Evolutionary conservation across 2,113 vertebrate species (phyloP).

Genomic region (Vanacampus margaritifer): DNA sequence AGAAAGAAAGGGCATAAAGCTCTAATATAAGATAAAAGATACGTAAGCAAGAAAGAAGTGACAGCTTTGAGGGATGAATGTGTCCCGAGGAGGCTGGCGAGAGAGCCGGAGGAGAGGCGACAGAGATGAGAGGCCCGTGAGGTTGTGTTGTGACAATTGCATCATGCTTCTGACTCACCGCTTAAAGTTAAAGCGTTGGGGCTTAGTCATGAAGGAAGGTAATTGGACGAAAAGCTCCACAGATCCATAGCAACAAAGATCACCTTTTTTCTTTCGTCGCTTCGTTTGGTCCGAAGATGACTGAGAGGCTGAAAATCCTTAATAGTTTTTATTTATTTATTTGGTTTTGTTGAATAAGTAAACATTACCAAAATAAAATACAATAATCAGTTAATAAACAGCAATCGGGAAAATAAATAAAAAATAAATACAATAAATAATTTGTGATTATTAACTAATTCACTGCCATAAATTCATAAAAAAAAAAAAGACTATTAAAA

Average conservation of each 20-base stretch:
- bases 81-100: slow-evolving; percentile 27
- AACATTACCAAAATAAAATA: too few species aligned
- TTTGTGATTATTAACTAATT: too few species aligned
- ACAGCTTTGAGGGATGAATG: slow-evolving; percentile 47
- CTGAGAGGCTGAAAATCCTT: too few species aligned
- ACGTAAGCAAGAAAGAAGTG: slow-evolving; percentile 46
- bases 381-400: too few species aligned
- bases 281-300: too few species aligned
- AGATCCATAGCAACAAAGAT: background rate
- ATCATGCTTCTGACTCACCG: slow-evolving; percentile 54
- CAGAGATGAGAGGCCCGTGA: slow-evolving; percentile 35
- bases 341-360: too few species aligned
- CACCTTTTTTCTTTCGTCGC: slow-evolving; percentile 32
- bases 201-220: slow-evolving; percentile 25
- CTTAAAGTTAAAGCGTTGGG: slow-evolving; percentile 28
- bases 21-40: slow-evolving; percentile 50
- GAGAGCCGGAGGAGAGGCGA: slow-evolving; percentile 47
- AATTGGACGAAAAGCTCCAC: slow-evolving; percentile 11
- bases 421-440: too few species aligned
- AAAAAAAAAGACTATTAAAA: too few species aligned
- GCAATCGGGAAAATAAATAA: too few species aligned
- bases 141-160: slow-evolving; percentile 58
- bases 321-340: too few species aligned
- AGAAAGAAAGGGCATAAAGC: slow-evolving; percentile 31
- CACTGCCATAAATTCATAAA: too few species aligned